Evolutionary conservation across 2,888 invertebrate genomes (phyloP), one percentile per base, ranked within the genome.

Genomic region (Diogma glabrata): DNA sequence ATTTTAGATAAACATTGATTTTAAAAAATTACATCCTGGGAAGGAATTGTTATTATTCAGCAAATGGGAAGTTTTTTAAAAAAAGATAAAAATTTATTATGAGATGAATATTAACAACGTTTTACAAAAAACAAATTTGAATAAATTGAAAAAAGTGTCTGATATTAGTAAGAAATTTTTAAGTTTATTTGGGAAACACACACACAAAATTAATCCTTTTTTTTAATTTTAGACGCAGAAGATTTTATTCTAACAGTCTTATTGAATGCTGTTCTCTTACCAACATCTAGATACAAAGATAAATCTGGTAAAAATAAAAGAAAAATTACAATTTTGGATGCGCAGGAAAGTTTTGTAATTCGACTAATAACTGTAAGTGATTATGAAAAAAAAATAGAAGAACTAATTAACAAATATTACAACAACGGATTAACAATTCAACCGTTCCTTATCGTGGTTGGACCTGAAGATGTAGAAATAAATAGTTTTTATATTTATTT

Each of bases 281-380:
- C 54, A 26, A 45, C 53, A 14, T 26, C 52, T 28, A 30, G 53
- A 17, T 57, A 52, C 30, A 51, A 52, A 51, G 33, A 53, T 38
- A 51, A 52, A 22, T 16, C 40, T 4, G 53, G 54, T n/a, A 54
- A 53, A 43, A 17, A 46, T 6, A 54, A 53, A 16, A 55, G 52
- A 40, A 57, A 56, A 50, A 33, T 54, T 5, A 55, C 54, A 20
- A 56, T 58, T n/a, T 33, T 49, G 9, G 56, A 57, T 46, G 56
- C 56, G 9, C 53, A 55, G n/a, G 55, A 56, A 49, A 55, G 56
- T 50, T 56, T 57, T 23, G 19, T 56, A 28, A 45, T 56, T 7
- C 51, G 51, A 9, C 30, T 58, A 4, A 12, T 28, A 12, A 47
- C 55, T 3, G 52, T 58, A 4, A 55, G 54, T 48, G 51, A 57